These are phyloP conservation scores for Bradynema listronoti DNA, from an alignment of 1,140 invertebrate genomes.

Conservation along the genomic window DNA sequence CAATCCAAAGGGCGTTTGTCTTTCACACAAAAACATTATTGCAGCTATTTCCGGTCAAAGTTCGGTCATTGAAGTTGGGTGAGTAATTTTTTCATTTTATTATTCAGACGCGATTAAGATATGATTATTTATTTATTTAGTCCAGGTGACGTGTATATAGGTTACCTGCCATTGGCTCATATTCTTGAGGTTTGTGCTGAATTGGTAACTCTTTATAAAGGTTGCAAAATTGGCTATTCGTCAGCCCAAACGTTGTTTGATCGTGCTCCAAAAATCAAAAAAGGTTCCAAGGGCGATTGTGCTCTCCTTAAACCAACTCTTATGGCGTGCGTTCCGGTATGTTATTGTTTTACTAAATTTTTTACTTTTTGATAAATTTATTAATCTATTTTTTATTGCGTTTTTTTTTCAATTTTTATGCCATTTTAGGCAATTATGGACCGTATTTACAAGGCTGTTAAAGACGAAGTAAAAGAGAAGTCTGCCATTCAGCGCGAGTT, in stretches of 20 bases:
- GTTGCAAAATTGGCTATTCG: conserved; percentile 90
- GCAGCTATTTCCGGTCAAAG: conserved; percentile 78
- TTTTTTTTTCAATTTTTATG: too few relatives aligned
- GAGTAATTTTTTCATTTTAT: conserved; percentile 21
- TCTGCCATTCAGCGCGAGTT: conserved; percentile 53
- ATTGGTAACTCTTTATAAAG: conserved; percentile 61
- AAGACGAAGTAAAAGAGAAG: conserved; percentile 55
- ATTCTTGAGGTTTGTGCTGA: conserved; percentile 81
- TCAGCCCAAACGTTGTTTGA: conserved; percentile 86
- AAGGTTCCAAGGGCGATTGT: conserved; percentile 75
- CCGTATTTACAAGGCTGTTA: conserved; percentile 58
- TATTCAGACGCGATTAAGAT: not conserved
- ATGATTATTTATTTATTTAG: conserved; percentile 9
- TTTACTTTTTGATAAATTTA: conserved; percentile 13
- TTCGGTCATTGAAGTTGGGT: conserved; percentile 64
- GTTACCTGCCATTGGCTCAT: conserved; percentile 90
- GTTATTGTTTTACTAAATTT: not conserved
- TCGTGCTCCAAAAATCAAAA: conserved; percentile 84
- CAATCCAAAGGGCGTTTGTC: conserved; percentile 58
- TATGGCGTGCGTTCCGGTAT: conserved; percentile 85
- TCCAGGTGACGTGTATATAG: conserved; percentile 74
- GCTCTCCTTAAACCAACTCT: conserved; percentile 81
- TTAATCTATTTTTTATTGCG: too few relatives aligned
- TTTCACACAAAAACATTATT: conserved; percentile 80
- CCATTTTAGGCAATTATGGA: conserved; percentile 58